Evolutionary conservation across 2,797 vertebrate species (phyloP).

Genomic region (Bovichtus diacanthus): DNA sequence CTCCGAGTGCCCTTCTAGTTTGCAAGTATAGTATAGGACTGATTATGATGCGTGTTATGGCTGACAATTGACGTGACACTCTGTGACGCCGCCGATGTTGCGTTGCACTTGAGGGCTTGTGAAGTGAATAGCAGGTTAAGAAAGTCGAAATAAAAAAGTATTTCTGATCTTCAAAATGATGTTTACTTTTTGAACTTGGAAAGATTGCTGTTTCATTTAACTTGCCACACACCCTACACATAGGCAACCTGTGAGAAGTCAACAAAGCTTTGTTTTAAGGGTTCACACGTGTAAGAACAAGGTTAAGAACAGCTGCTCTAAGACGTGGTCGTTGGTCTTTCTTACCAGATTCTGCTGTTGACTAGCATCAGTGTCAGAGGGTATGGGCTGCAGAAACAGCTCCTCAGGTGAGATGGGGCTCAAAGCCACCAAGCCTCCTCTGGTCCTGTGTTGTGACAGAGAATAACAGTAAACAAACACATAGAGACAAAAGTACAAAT

Average conservation of each 20-base stretch:
- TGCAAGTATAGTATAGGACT: no score
- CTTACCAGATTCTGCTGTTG: conserved; percentile 91
- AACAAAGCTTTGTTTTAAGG: not conserved
- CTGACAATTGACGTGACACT: not conserved
- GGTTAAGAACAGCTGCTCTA: not conserved
- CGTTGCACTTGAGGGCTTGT: conserved; percentile 1
- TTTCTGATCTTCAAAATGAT: not conserved
- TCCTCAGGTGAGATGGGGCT: conserved; percentile 97
- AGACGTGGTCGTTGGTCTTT: conserved; percentile 12
- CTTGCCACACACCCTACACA: not conserved
- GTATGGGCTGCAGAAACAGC: conserved; percentile 91
- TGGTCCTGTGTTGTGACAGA: conserved; percentile 86
- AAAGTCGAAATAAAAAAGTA: not conserved
- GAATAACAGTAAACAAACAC: conserved; percentile 30
- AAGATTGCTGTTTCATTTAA: not conserved
- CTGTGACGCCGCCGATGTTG: not conserved
- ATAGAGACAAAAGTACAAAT: not conserved
- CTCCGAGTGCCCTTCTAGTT: no score
- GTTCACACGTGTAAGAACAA: not conserved
- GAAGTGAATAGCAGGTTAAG: not conserved
- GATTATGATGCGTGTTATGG: not conserved
- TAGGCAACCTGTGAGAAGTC: not conserved
- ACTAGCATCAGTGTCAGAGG: conserved; percentile 77
- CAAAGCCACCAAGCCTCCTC: conserved; percentile 91
- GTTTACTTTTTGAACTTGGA: not conserved